Evolutionary conservation across 1,140 invertebrate species (phyloP), one percentile per base, ranked within the genome.

Genomic region (Laupala kohalensis): DNA sequence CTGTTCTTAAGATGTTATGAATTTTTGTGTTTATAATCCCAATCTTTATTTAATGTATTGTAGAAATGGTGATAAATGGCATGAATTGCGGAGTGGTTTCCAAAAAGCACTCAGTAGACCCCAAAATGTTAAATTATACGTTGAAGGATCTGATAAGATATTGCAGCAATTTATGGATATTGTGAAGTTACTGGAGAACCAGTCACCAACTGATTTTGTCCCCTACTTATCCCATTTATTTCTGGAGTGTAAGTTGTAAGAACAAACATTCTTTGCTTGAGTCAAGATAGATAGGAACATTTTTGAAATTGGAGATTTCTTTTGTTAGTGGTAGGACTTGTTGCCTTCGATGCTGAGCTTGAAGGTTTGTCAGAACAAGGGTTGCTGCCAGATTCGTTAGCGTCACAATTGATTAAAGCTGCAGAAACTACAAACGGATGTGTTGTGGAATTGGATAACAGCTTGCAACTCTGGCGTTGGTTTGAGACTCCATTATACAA

Each of bases 31-130:
- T 53, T 4, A 4, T n/a, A n/a, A 19, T 53, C 9, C 37, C 37
- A 53, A 53, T 2, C 29, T 53, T 23, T 13, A 5, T 29, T 24
- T 70, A 30, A 19, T 67, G 9, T 67, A 6, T 80, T 84, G 77
- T 74, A 96, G 92, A 68, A 95, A 96, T 83, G 93, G 93, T 2
- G 78, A 82, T 12, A 88, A 93, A 72, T 96, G 94, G 95, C 89
- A 87, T 84, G 83, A 86, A 71, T 77, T 96, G 1, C 83, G 94
- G 25, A 89, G 86, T 72, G 84, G 87, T 62, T 90, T 95, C 77
- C 93, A 95, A 81, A 91, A 90, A 77, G 86, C 86, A 28, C 80
- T 96, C 29, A 90, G 91, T 74, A 87, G 87, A 71, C 87, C 90
- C 0, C 83, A 86, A 70, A 88, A 87, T 75, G 87, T 92, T 0